Evolutionary conservation across 2,888 invertebrate genomes (phyloP).

Genomic region (Drosophila tripunctata): DNA sequence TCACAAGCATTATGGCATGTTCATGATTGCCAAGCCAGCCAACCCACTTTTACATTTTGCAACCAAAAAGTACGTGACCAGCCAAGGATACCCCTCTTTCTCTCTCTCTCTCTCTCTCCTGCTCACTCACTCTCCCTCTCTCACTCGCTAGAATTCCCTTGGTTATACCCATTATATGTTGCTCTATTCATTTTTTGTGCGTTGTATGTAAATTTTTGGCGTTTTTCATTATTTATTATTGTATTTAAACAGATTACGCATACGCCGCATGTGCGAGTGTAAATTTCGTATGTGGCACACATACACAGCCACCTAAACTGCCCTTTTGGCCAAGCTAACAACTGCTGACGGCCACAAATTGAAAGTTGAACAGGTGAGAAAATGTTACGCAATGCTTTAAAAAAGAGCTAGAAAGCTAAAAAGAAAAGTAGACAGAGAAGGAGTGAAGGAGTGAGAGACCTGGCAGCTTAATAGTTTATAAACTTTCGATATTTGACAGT

Average conservation of each 20-base stretch:
- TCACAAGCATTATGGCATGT: constrained; percentile 78
- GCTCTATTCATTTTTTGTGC: constrained; percentile 48
- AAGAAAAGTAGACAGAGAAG: background rate
- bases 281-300: constrained; percentile 17
- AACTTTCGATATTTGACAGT: background rate
- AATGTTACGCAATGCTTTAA: constrained; percentile 35
- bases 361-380: constrained; percentile 46
- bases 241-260: constrained; percentile 77
- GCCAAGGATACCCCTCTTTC: background rate
- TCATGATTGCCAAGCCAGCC: constrained; percentile 65
- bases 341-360: constrained; percentile 53
- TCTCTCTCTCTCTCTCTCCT: background rate
- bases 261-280: constrained; percentile 46
- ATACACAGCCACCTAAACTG: constrained; percentile 37
- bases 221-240: constrained; percentile 74
- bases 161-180: constrained; percentile 46
- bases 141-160: background rate
- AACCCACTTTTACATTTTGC: background rate
- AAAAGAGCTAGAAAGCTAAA: background rate
- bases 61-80: constrained; percentile 42
- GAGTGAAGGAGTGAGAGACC: background rate
- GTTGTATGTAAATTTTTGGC: constrained; percentile 65
- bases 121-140: background rate
- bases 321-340: constrained; percentile 48
- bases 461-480: background rate